Evolutionary conservation across 2,888 invertebrate species (phyloP).

Genomic region (Drosophila meridionalis): DNA sequence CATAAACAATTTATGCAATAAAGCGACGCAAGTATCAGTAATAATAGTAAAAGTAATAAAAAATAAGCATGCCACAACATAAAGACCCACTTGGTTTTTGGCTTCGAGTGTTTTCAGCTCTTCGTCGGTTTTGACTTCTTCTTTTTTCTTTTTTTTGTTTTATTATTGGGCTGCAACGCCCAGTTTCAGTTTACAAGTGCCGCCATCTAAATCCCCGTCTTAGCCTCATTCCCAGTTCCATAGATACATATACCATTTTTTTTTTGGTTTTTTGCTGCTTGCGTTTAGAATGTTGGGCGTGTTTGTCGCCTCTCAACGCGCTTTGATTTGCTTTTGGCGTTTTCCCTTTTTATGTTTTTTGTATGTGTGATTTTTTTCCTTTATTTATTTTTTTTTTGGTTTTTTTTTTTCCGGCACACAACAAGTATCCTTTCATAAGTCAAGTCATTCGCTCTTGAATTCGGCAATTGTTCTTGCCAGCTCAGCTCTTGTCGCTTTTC

Average conservation of each 20-base stretch:
- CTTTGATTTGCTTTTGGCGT: conserved; percentile 54
- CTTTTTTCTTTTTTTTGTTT: neutral
- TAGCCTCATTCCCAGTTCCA: conserved; percentile 20
- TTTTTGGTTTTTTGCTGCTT: neutral
- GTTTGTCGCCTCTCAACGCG: conserved; percentile 53
- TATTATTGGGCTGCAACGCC: conserved; percentile 47
- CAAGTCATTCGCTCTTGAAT: conserved; percentile 43
- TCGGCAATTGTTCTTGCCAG: conserved; percentile 36
- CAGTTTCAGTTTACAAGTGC: conserved; percentile 35
- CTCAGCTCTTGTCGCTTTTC: neutral
- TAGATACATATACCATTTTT: neutral
- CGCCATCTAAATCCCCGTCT: conserved; percentile 11
- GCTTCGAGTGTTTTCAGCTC: conserved; percentile 30
- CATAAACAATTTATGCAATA: conserved; percentile 76
- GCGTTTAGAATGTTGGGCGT: conserved; percentile 44
- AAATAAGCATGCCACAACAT: conserved; percentile 54
- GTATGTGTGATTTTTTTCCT: conserved; percentile 26
- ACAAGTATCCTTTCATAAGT: conserved; percentile 71
- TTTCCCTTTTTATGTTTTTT: conserved; percentile 50
- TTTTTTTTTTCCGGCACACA: conserved; percentile 34
- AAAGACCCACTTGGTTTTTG: conserved; percentile 31
- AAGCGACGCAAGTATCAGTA: conserved; percentile 67
- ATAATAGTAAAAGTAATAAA: conserved; percentile 66
- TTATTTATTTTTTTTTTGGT: conserved; percentile 29
- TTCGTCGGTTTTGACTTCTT: neutral